Conservation (phyloP, 1,140 invertebrate genomes). For the Drosophila athabasca region DNA sequence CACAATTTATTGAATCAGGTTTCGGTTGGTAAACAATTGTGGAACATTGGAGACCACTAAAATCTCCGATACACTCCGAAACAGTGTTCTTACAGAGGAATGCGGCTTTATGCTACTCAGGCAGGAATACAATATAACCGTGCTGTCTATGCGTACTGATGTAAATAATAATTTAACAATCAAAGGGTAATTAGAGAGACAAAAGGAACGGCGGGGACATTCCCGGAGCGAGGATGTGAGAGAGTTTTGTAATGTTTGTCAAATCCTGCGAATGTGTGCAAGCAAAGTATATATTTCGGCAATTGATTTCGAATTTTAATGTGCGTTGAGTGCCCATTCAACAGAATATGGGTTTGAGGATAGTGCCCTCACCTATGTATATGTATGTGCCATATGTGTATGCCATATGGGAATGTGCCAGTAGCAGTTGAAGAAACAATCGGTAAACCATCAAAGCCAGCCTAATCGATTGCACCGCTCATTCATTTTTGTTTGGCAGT, state of each 20-base stretch:
- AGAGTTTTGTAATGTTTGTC: too few relatives aligned
- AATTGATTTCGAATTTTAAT: slow-evolving; percentile 47
- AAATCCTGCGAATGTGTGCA: slow-evolving; percentile 6
- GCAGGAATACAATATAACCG: too few relatives aligned
- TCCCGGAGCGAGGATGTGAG: background rate
- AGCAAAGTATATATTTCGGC: slow-evolving; percentile 41
- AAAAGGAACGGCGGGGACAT: slow-evolving; percentile 28
- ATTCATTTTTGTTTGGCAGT: slow-evolving; percentile 23
- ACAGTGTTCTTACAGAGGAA: too few relatives aligned
- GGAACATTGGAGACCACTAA: too few relatives aligned
- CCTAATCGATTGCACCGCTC: slow-evolving; percentile 43
- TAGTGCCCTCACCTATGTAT: too few relatives aligned
- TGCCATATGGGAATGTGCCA: background rate
- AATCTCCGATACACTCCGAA: too few relatives aligned
- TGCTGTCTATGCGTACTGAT: too few relatives aligned
- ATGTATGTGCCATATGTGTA: too few relatives aligned
- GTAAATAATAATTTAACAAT: slow-evolving; percentile 19
- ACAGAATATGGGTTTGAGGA: slow-evolving; percentile 3
- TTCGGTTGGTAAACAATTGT: background rate
- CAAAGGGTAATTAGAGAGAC: slow-evolving; percentile 31
- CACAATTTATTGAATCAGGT: background rate
- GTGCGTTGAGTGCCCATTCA: slow-evolving; percentile 28
- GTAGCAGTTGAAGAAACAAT: slow-evolving; percentile 25
- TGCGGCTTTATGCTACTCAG: too few relatives aligned
- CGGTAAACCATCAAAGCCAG: slow-evolving; percentile 25